Evolutionary conservation across 2,113 vertebrate genomes (phyloP).

Genomic region (western clawed frog (Xenopus tropicalis)): UCB_Xtro_10.0 CM004445.2:106786501-106787000

Average conservation of each 20-base stretch:
- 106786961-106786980: neutral
- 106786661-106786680: slow-evolving; percentile 34
- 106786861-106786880: neutral
- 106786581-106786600: slow-evolving; percentile 6
- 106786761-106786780: slow-evolving; percentile 42
- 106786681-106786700: slow-evolving; percentile 34
- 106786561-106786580: slow-evolving; percentile 4
- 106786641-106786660: slow-evolving; percentile 25
- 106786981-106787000: neutral
- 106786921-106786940: no score
- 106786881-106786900: neutral
- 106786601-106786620: slow-evolving; percentile 29
- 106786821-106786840: neutral
- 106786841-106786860: neutral
- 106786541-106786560: neutral
- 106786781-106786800: slow-evolving; percentile 13
- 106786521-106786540: neutral
- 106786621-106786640: slow-evolving; percentile 37
- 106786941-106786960: no score
- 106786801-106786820: slow-evolving; percentile 4
- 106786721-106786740: slow-evolving; percentile 28
- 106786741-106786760: slow-evolving; percentile 19
- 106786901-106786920: neutral
- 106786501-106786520: neutral
- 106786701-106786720: slow-evolving; percentile 31